Evolutionary conservation across 2,888 invertebrate genomes (phyloP), one percentile per base, ranked within the genome.

Genomic region (Dynastes maya): DNA sequence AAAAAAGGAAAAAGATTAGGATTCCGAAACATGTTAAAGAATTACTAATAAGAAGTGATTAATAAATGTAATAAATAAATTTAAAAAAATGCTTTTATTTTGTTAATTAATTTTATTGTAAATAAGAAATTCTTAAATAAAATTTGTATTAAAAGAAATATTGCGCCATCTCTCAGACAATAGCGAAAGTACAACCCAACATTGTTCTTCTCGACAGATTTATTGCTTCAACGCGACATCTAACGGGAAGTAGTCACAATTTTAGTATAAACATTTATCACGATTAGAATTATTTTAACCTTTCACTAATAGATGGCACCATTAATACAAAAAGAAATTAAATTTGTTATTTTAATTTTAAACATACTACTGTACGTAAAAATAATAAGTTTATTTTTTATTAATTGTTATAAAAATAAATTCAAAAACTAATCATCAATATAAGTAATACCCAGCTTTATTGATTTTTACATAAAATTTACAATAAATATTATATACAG

Each of bases 21-120:
- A 86, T 94, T 80, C 88, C 94, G 3, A 88, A 91, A 80, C 93
- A 94, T 88, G 86, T 94, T 2, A 93, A 92, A 86, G 91, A 93
- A 81, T 85, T 85, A 80, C 78, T 85, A 29, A 80, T 80, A 85
- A 76, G 71, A 55, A 76, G 6, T 72, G 55, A 45, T 70, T 51
- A 11, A 32, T 67, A 67, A 67, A 22, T 45, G 11, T 16, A 67
- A 49, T 40, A 45, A 67, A 45, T 51, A 53, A 29, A 16, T 55
- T 55, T 22, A 16, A 16, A 16, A 16, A 16, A 16, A 16, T 16
- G 16, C 16, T 22, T 22, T 55, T 22, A 55, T 9, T 22, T 6
- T 8, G n/a, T 53, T 53, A 45, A 8, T 8, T 45, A 45, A 11
- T 45, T 9, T 45, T 0, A 45, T 45, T 9, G 9, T 45, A 45